Conservation (phyloP, 37 sponge, comb jelly and placozoan species). For the Bolinopsis microptera region DNA sequence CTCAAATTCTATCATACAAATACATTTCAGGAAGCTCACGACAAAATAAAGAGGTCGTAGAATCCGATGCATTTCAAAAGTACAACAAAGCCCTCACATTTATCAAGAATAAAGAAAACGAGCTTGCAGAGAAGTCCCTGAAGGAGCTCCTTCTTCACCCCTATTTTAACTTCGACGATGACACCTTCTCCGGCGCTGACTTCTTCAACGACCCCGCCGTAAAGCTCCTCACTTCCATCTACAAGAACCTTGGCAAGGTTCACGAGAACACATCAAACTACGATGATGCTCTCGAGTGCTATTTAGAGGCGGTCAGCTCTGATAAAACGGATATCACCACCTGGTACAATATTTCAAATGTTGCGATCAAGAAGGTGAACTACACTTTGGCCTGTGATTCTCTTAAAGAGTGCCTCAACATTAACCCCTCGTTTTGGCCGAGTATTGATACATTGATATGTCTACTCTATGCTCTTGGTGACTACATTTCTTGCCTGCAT, state of each 20-base stretch:
- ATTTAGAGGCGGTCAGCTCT: slow-evolving; percentile 43
- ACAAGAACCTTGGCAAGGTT: slow-evolving; percentile 63
- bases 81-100: slow-evolving; percentile 35
- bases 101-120: slow-evolving; percentile 56
- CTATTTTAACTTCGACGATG: slow-evolving; percentile 57
- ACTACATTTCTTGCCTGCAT: slow-evolving; percentile 30
- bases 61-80: slow-evolving; percentile 63
- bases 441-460: slow-evolving; percentile 61
- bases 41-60: slow-evolving; percentile 58
- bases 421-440: slow-evolving; percentile 49
- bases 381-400: slow-evolving; percentile 50
- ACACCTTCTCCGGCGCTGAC: slow-evolving; percentile 29
- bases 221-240: slow-evolving; percentile 38
- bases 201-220: slow-evolving; percentile 64
- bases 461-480: slow-evolving; percentile 55
- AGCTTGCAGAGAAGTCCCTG: slow-evolving; percentile 48
- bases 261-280: slow-evolving; percentile 55
- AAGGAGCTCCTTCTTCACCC: slow-evolving; percentile 48
- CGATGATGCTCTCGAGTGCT: slow-evolving; percentile 52
- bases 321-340: slow-evolving; percentile 58
- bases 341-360: slow-evolving; percentile 52
- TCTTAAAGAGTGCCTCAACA: slow-evolving; percentile 36
- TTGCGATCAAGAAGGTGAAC: slow-evolving; percentile 49
- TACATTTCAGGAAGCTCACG: slow-evolving; percentile 22
- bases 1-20: too few relatives aligned